Evolutionary conservation across 2,113 vertebrate genomes (phyloP).

Genomic region (Glaucomys volans): DNA sequence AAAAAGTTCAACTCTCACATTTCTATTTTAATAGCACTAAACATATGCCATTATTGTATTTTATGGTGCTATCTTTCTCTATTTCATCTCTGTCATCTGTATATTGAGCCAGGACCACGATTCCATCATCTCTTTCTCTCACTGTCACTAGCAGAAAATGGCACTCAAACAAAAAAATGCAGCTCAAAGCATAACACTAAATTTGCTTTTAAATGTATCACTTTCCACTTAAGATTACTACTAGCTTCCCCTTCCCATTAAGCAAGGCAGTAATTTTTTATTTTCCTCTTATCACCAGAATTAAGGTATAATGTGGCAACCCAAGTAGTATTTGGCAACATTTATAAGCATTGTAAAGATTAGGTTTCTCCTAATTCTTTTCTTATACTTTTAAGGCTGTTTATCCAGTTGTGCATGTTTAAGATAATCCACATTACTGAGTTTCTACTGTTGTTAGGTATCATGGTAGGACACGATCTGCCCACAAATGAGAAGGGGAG

Average conservation of each 20-base stretch:
- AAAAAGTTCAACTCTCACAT: background rate
- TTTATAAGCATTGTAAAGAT: background rate
- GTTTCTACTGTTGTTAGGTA: background rate
- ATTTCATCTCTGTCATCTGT: background rate
- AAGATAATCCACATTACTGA: background rate
- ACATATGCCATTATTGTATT: background rate
- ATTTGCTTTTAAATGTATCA: conserved; percentile 31
- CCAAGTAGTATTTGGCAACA: background rate
- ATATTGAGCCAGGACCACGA: background rate
- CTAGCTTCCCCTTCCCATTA: background rate
- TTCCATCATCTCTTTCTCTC: background rate
- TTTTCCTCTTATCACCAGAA: background rate
- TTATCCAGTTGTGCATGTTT: background rate
- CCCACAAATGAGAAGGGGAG: background rate
- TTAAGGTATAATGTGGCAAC: background rate
- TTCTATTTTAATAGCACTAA: background rate
- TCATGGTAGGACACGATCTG: background rate
- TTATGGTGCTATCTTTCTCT: background rate
- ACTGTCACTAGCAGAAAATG: conserved; percentile 14
- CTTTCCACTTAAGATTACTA: background rate
- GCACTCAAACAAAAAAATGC: background rate
- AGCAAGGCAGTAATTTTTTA: conserved; percentile 44
- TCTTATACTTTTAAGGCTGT: background rate
- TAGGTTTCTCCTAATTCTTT: background rate
- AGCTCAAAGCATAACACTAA: background rate